phyloP scores from a whole-genome alignment of 1,140 invertebrate genomes.

The Macrotrachela quadricornifera region DNA sequence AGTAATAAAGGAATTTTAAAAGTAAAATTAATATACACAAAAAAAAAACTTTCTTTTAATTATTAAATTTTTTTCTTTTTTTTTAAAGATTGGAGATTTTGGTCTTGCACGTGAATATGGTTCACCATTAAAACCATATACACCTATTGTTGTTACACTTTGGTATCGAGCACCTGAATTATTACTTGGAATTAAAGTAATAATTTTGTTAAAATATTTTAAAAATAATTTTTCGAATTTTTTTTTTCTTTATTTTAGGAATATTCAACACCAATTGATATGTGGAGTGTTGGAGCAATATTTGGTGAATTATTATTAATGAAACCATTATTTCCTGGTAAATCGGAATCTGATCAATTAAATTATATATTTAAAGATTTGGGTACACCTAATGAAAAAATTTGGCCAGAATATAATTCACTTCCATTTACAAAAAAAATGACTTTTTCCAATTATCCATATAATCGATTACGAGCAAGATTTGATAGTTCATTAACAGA shows the following conservation, averaged over 20 bases:
- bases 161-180: slow-evolving; percentile 92
- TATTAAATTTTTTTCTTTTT: neutral
- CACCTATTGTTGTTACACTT: slow-evolving; percentile 83
- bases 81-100: slow-evolving; percentile 67
- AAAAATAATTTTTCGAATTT: slow-evolving; percentile 9
- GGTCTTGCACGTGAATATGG: slow-evolving; percentile 92
- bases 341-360: slow-evolving; percentile 79
- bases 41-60: neutral
- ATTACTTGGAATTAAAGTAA: slow-evolving; percentile 50
- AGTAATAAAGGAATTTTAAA: slow-evolving; percentile 67
- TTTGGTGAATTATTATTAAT: slow-evolving; percentile 86
- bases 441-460: slow-evolving; percentile 66
- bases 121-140: slow-evolving; percentile 81
- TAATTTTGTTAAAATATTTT: neutral
- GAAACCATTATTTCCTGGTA: slow-evolving; percentile 83
- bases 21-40: no score
- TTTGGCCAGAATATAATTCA: slow-evolving; percentile 63
- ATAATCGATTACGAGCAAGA: slow-evolving; percentile 52
- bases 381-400: slow-evolving; percentile 75
- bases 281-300: slow-evolving; percentile 97
- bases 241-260: no score
- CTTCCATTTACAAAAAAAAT: slow-evolving; percentile 71
- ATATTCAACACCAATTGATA: slow-evolving; percentile 85
- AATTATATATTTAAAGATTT: slow-evolving; percentile 78
- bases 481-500: slow-evolving; percentile 48